Evolutionary conservation across 2,888 invertebrate species (phyloP).

Genomic region (Gastrophysa polygoni): DNA sequence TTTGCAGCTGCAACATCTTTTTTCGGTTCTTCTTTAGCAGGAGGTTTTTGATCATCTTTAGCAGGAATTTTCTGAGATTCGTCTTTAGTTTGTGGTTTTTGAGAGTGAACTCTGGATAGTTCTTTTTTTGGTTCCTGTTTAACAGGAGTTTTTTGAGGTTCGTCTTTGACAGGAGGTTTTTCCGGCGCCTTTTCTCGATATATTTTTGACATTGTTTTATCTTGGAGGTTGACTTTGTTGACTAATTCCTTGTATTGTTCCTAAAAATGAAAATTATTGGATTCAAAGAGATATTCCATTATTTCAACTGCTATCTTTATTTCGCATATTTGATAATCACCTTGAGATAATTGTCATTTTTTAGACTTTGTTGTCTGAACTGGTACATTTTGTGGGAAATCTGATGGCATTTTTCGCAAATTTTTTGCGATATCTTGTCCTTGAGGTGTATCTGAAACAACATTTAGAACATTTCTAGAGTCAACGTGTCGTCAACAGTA

Average conservation of each 20-base stretch:
- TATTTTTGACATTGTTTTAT: background rate
- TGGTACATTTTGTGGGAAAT: conserved; percentile 44
- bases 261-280: conserved; percentile 14
- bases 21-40: background rate
- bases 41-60: background rate
- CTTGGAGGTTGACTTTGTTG: background rate
- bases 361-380: conserved; percentile 42
- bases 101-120: too few relatives aligned
- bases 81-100: background rate
- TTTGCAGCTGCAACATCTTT: background rate
- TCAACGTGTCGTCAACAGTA: too few relatives aligned
- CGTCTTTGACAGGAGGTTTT: background rate
- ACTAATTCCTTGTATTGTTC: background rate
- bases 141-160: background rate
- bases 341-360: conserved; percentile 42
- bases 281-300: too few relatives aligned
- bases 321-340: too few relatives aligned
- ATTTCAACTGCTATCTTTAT: too few relatives aligned
- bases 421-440: conserved; percentile 43
- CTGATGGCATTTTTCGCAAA: conserved; percentile 45
- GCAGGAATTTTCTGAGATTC: background rate
- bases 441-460: conserved; percentile 41
- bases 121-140: conserved; percentile 8
- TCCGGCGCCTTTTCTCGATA: background rate
- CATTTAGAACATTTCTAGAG: conserved; percentile 3